phyloP scores from a whole-genome alignment of 1,140 invertebrate genomes.

The Drosophila willistoni region DNA sequence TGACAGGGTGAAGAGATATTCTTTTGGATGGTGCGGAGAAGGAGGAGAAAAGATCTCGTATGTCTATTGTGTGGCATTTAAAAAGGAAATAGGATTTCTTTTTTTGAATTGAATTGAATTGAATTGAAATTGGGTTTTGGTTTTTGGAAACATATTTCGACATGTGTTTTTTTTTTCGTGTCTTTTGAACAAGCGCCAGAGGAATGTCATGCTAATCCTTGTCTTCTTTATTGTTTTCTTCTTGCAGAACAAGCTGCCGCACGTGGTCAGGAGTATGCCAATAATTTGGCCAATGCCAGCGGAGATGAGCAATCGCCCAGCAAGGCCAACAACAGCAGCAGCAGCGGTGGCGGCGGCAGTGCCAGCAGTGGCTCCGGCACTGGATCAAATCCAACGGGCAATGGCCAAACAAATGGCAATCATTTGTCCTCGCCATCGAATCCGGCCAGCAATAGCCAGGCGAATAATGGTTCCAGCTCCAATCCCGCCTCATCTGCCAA shows the following conservation, averaged over 20 bases:
- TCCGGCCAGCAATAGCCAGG: conserved; percentile 42
- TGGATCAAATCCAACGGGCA: conserved; percentile 9
- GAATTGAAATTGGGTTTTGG: neutral
- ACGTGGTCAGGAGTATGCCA: conserved; percentile 74
- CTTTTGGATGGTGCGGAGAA: neutral
- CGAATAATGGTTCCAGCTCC: conserved; percentile 29
- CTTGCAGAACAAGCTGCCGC: conserved; percentile 72
- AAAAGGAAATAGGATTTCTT: conserved; percentile 59
- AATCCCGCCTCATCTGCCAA: conserved; percentile 34
- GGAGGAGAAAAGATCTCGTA: conserved; percentile 36
- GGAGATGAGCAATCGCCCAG: conserved; percentile 75
- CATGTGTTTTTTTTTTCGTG: conserved; percentile 49
- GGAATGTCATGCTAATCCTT: conserved; percentile 38
- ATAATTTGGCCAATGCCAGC: conserved; percentile 69
- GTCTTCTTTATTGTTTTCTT: neutral
- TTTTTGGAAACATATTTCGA: conserved; percentile 40
- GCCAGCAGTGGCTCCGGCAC: conserved; percentile 19
- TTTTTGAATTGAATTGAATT: conserved; percentile 11
- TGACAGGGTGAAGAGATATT: conserved; percentile 19
- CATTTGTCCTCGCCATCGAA: conserved; percentile 11
- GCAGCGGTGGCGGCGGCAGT: conserved; percentile 16
- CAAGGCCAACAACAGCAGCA: conserved; percentile 43
- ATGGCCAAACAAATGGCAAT: conserved; percentile 2
- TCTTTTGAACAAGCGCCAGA: conserved; percentile 47
- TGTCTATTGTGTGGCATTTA: conserved; percentile 68